Conservation (phyloP, 2,888 invertebrate species). For the Caenorhabditis sp. region DNA sequence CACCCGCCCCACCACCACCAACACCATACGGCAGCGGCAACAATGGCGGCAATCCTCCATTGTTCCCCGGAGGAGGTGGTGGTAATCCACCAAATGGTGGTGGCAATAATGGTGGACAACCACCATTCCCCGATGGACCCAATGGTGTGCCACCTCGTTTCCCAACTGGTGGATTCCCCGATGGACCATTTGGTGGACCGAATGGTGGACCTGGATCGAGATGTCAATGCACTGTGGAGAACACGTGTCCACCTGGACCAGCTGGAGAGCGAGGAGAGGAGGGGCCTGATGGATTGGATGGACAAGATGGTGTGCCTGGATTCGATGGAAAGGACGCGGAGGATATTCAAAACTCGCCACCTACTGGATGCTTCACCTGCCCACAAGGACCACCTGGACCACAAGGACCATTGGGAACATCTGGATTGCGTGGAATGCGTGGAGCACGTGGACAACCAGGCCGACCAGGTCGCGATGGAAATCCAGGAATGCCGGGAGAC, state of each 20-base stretch:
- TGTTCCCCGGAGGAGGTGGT: constrained; percentile 29
- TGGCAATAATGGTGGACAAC: constrained; percentile 22
- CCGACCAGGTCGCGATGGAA: constrained; percentile 59
- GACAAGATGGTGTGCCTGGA: constrained; percentile 59
- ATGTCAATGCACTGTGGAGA: constrained; percentile 55
- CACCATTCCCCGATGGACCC: constrained; percentile 26
- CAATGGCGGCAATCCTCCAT: neutral
- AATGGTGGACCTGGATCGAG: constrained; percentile 18
- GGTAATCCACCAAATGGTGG: constrained; percentile 7
- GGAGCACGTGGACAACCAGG: constrained; percentile 61
- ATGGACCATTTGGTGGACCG: constrained; percentile 12
- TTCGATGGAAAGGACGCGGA: constrained; percentile 62
- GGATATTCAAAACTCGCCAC: constrained; percentile 59
- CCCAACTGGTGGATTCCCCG: constrained; percentile 32
- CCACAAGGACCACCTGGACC: constrained; percentile 57
- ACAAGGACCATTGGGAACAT: constrained; percentile 54
- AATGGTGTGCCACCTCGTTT: constrained; percentile 9
- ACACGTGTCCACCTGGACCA: constrained; percentile 63
- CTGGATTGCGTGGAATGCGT: constrained; percentile 65
- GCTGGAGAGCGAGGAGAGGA: constrained; percentile 51
- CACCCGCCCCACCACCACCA: constrained; percentile 25
- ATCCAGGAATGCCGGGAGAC: constrained; percentile 58
- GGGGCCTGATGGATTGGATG: constrained; percentile 54
- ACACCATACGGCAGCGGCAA: constrained; percentile 14
- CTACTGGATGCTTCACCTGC: constrained; percentile 63